Percentiles rank a stretch among this genome's conserved stretches.
Evolutionary conservation across 2,113 vertebrate genomes (phyloP).

Genomic region (Ophiodon elongatus): DNA sequence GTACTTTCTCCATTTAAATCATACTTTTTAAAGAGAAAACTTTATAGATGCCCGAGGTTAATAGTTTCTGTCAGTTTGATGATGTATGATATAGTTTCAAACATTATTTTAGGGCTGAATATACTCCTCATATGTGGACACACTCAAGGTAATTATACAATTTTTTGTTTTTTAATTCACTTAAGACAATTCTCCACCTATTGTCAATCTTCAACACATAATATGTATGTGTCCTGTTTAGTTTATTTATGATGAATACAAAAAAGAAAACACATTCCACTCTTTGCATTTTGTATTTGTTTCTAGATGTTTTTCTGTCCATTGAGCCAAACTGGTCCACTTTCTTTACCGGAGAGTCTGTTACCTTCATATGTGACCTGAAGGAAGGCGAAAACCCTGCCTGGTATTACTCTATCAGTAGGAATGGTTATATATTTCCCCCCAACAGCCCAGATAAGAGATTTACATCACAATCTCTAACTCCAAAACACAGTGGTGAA

Average conservation of each 20-base stretch:
- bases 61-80: not conserved
- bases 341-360: not conserved
- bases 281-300: not conserved
- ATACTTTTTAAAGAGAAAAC: not conserved
- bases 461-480: too few species aligned
- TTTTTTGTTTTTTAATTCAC: not conserved
- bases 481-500: not conserved
- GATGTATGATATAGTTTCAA: not conserved
- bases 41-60: not conserved
- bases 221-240: not conserved
- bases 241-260: not conserved
- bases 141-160: constrained; percentile 3
- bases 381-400: not conserved
- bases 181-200: not conserved
- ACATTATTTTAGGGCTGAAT: not conserved
- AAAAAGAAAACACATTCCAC: not conserved
- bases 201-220: not conserved
- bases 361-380: constrained; percentile 8
- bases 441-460: accelerated
- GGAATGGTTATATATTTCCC: accelerated
- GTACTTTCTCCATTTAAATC: not conserved
- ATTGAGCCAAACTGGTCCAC: not conserved
- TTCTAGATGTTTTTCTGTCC: not conserved
- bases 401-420: accelerated
- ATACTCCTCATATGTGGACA: not conserved